A percentile compares a stretch with the other conserved stretches of the same genome.
Evolutionary conservation across 2,113 vertebrate genomes (phyloP).

Genomic region (Pristiophorus japonicus): DNA sequence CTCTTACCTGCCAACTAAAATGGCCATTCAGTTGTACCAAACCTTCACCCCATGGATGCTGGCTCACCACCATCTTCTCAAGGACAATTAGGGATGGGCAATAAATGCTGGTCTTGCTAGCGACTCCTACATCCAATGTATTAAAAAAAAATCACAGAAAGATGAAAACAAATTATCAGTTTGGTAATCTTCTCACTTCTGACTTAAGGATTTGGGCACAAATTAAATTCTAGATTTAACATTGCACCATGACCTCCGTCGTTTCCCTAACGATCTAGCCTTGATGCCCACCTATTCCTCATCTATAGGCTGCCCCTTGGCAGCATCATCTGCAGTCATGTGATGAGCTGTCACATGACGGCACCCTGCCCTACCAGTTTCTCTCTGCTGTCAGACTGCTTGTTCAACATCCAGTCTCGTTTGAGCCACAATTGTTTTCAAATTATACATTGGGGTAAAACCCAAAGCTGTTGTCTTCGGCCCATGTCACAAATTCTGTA

Average conservation of each 20-base stretch:
- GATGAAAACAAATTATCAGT: not conserved
- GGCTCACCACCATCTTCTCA: too few relatives aligned
- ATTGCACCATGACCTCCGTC: not conserved
- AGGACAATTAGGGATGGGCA: too few relatives aligned
- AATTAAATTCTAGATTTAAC: not conserved
- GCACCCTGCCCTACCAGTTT: not conserved
- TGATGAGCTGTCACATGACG: not conserved
- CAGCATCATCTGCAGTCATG: not conserved
- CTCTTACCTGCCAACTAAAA: too few relatives aligned
- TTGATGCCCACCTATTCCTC: not conserved
- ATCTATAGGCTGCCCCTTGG: not conserved
- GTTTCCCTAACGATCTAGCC: not conserved
- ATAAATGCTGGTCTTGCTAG: too few relatives aligned
- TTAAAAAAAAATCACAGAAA: not conserved
- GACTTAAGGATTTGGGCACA: not conserved
- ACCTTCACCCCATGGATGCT: too few relatives aligned
- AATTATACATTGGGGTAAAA: not conserved
- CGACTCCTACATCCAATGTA: too few relatives aligned
- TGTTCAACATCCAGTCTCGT: not conserved
- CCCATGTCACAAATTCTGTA: not conserved
- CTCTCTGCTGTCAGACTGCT: not conserved
- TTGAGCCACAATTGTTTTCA: not conserved
- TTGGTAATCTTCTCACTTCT: not conserved
- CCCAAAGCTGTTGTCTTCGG: not conserved
- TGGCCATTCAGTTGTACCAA: too few relatives aligned